A percentile compares a stretch with the other conserved stretches of the same genome.
These are phyloP conservation scores for Andrena minutula DNA, from an alignment of 2,888 invertebrate species.

Conservation along the genomic window DNA sequence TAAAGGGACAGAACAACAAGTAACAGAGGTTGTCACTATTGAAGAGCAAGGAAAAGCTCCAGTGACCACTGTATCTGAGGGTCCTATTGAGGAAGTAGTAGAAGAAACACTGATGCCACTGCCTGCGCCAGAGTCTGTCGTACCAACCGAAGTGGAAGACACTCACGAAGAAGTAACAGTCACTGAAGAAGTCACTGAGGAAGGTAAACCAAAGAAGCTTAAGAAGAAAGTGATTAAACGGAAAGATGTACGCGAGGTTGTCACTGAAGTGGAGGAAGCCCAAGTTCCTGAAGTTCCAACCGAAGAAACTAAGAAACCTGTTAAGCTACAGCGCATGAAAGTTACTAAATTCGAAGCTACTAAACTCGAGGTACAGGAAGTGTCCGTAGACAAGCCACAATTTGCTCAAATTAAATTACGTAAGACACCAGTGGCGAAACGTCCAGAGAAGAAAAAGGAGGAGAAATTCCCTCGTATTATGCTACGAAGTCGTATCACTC, in stretches of 20 bases:
- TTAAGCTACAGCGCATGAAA: constrained; percentile 39
- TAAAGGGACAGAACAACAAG: constrained; percentile 73
- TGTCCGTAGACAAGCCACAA: constrained; percentile 57
- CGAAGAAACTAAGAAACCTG: constrained; percentile 79
- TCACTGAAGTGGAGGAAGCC: constrained; percentile 75
- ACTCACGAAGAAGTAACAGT: constrained; percentile 63
- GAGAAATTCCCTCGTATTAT: constrained; percentile 84
- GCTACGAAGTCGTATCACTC: constrained; percentile 84
- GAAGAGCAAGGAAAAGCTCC: constrained; percentile 71
- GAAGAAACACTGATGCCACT: constrained; percentile 65
- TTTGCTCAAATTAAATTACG: constrained; percentile 57
- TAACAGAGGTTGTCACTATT: constrained; percentile 76
- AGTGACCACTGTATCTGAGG: constrained; percentile 81
- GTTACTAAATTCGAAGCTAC: constrained; percentile 74
- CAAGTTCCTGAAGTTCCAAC: constrained; percentile 63
- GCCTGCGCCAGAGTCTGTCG: constrained; percentile 64
- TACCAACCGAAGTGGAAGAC: constrained; percentile 75
- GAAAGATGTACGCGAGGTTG: constrained; percentile 66
- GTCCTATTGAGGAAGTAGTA: constrained; percentile 80
- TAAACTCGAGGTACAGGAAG: constrained; percentile 71
- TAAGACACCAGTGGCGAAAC: constrained; percentile 77
- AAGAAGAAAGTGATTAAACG: constrained; percentile 76
- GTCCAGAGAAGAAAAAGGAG: constrained; percentile 73
- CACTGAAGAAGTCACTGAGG: constrained; percentile 76
- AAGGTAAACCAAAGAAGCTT: constrained; percentile 80